Evolutionary conservation across 1,140 invertebrate species (phyloP).

Genomic region (Drosophila murphyi): DNA sequence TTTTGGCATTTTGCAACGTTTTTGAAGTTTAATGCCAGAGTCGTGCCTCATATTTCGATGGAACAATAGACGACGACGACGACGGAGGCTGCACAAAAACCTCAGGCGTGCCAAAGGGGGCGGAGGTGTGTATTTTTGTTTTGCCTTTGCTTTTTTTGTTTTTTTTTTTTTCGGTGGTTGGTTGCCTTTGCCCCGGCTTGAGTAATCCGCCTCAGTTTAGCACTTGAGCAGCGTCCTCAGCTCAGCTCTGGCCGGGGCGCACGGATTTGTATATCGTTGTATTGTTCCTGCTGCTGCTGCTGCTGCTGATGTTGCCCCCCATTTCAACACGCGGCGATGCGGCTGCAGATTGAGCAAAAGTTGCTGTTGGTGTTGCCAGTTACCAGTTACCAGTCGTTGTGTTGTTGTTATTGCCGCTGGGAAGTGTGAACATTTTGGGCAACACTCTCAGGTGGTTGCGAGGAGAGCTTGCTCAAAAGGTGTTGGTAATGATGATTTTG

Average conservation of each 20-base stretch:
- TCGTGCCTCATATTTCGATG: conserved; percentile 83
- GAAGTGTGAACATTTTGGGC: conserved; percentile 82
- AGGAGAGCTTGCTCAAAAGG: conserved; percentile 73
- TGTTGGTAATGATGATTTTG: conserved; percentile 83
- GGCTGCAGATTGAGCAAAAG: conserved; percentile 80
- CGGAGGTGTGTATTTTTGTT: conserved; percentile 68
- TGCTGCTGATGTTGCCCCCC: conserved; percentile 19
- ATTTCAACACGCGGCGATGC: conserved; percentile 74
- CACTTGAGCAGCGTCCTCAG: conserved; percentile 75
- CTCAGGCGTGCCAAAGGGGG: conserved; percentile 73
- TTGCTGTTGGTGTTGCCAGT: conserved; percentile 36
- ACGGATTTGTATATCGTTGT: conserved; percentile 51
- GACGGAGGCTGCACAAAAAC: conserved; percentile 36
- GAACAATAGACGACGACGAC: conserved; percentile 68
- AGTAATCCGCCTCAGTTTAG: conserved; percentile 81
- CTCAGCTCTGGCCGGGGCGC: conserved; percentile 42
- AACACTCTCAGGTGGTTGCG: conserved; percentile 70
- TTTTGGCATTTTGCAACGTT: conserved; percentile 81
- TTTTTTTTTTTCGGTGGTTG: conserved; percentile 65
- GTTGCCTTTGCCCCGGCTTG: conserved; percentile 59
- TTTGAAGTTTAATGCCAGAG: conserved; percentile 82
- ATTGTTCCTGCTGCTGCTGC: conserved; percentile 34
- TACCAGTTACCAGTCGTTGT: conserved; percentile 25
- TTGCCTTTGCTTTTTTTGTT: conserved; percentile 33
- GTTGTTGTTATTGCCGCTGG: conserved; percentile 57